Base-by-base conservation (phyloP, 2,888 invertebrate species). In the Napeogenes inachia region DNA sequence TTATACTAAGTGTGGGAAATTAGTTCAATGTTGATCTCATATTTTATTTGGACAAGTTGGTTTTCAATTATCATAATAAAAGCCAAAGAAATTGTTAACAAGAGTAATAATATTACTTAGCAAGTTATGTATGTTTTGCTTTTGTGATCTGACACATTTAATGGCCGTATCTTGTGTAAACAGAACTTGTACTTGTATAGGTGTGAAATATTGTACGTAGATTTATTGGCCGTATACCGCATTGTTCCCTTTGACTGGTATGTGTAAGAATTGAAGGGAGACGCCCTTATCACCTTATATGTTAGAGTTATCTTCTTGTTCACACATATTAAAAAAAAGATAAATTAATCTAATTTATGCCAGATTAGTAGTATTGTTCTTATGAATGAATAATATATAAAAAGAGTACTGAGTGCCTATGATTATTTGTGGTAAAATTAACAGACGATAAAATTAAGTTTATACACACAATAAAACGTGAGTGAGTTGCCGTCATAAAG, bases 361-460 rank as follows among this genome's bases (percentile, higher is more conserved):
- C 3, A 35, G 35, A 35, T 38, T n/a, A 30, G 50, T 13, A 10
- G 21, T 21, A 50, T 4, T 50, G 8, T 47, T 21, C n/a, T 50
- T 50, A 50, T 47, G 21, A 13, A 50, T 50, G 30, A 13, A 5
- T 6, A 21, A n/a, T 50, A 50, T 30, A 2, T 50, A 30, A 30
- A 10, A n/a, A 50, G 85, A 85, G 83, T 73, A 70, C 69, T 69
- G 84, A 84, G 80, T 82, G 81, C 80, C 84, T 87, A 87, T 82
- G 77, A 88, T 87, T 89, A 89, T 88, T 90, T 89, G 89, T 89
- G 90, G 89, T 86, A 84, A 88, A 90, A 90, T 90, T 89, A 90
- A 90, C 89, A 89, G 89, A 89, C 90, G 85, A 89, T 90, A 89
- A 90, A 90, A 89, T 89, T 90, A 89, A 89, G 87, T 90, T 90